Conservation (phyloP, 2,113 vertebrate species). For the Grantiella picta region DNA sequence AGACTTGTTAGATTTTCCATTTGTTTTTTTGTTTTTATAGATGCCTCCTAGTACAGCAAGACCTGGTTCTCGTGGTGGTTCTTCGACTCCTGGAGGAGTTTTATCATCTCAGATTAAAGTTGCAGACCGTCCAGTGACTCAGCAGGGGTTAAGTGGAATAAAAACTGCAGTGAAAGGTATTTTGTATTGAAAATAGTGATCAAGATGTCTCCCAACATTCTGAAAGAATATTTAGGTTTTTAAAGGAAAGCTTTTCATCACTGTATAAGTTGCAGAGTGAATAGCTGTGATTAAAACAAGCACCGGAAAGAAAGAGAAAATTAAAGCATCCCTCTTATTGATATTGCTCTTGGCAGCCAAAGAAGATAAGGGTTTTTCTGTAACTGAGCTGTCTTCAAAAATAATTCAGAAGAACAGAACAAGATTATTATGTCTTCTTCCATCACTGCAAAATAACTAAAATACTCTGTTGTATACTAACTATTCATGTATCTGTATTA, state of each 20-base stretch:
- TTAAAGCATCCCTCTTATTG: background rate
- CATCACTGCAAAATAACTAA: background rate
- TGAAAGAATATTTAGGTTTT: background rate
- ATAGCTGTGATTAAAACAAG: background rate
- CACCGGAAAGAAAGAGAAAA: background rate
- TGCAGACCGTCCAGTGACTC: slow-evolving; percentile 92
- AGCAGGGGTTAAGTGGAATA: slow-evolving; percentile 96
- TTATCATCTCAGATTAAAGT: slow-evolving; percentile 92
- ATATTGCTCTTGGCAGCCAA: background rate
- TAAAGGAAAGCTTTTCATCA: background rate
- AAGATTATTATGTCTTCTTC: background rate
- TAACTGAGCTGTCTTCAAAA: background rate
- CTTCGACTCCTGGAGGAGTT: slow-evolving; percentile 73
- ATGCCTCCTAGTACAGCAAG: slow-evolving; percentile 84
- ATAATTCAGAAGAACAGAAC: background rate
- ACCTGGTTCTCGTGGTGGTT: slow-evolving; percentile 77
- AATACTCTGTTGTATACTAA: background rate
- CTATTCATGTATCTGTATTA: background rate
- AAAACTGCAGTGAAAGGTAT: slow-evolving; percentile 93
- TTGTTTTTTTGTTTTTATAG: slow-evolving; percentile 61
- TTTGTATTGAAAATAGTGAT: background rate
- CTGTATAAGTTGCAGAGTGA: background rate
- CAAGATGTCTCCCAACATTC: background rate
- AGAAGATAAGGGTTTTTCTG: background rate
- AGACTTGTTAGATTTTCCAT: background rate